Conservation (phyloP, 2,797 vertebrate genomes). For the Gambusia yucatana region DNA sequence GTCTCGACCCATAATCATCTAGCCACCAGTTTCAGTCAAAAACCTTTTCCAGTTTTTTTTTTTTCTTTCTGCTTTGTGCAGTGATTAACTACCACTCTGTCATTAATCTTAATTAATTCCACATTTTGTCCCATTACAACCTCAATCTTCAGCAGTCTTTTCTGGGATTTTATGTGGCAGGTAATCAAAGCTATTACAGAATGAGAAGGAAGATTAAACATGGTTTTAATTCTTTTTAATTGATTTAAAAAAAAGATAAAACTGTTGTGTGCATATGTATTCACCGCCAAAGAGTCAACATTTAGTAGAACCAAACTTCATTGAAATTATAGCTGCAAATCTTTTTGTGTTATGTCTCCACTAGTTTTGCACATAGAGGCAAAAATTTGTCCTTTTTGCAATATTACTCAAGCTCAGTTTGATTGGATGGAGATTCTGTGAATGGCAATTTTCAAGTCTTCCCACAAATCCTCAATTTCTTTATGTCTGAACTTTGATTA, state of each 20-base stretch:
- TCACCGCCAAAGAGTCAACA: neutral
- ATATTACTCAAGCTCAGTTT: neutral
- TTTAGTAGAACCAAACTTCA: neutral
- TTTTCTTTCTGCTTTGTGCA: constrained; percentile 6
- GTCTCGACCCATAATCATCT: constrained; percentile 33
- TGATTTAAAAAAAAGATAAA: neutral
- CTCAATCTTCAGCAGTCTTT: neutral
- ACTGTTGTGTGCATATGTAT: neutral
- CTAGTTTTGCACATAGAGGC: neutral
- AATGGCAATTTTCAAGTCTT: neutral
- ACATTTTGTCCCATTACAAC: neutral
- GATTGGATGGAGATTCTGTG: neutral
- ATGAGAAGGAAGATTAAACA: neutral
- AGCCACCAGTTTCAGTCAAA: constrained; percentile 10
- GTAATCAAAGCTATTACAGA: neutral
- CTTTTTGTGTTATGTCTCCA: neutral
- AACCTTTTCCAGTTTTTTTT: neutral
- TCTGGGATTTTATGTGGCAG: neutral
- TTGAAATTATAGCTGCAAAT: neutral
- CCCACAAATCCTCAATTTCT: too few species aligned
- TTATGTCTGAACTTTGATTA: too few species aligned
- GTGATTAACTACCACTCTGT: neutral
- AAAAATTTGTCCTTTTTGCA: neutral
- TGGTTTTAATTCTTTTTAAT: neutral
- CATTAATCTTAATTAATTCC: neutral